Evolutionary conservation across 2,888 invertebrate genomes (phyloP), one percentile per base, ranked within the genome.

Genomic region (Drosophila neonasuta): DNA sequence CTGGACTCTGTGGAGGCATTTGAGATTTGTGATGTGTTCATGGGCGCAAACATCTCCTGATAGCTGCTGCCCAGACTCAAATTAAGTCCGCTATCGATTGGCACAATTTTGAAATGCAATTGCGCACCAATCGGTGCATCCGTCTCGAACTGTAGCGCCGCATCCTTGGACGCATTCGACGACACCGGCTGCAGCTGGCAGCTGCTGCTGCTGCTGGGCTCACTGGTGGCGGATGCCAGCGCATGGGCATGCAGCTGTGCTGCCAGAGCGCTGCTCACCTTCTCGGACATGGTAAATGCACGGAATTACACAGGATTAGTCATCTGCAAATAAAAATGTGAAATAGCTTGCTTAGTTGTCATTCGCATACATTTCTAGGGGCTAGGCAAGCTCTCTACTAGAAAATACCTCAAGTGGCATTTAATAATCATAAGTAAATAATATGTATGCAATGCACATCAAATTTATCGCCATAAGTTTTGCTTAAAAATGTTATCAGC

Each of bases 21-120:
- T 45, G 91, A 91, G 76, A 91, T 91, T 87, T 91, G 91, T 83
- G 91, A 91, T 85, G 91, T 82, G 67, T 90, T 91, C 91, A 91
- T 91, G 71, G 91, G 88, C 69, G 89, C 88, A 75, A 88, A 90
- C 78, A 83, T 85, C 68, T 90, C 91, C 60, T 78, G 79, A 68
- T 80, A 77, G 42, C 77, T 80, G 62, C 61, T 80, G 55, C 71
- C 77, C 56, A 72, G 29, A 4, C 73, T 64, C 51, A 74, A 39
- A 6, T 50, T 71, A 11, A 70, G 55, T 5, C 73, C 79, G 24
- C 83, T 77, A 42, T 80, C 80, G 17, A 81, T 77, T 56, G 88
- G 85, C 74, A 90, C 70, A 62, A 89, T 70, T 76, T 90, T 89
- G 56, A 90, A 90, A 74, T 89, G 90, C 58, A 89, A 77, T 74